Conservation (phyloP, 2,113 vertebrate species). For the Chlorodrepanis virens region DNA sequence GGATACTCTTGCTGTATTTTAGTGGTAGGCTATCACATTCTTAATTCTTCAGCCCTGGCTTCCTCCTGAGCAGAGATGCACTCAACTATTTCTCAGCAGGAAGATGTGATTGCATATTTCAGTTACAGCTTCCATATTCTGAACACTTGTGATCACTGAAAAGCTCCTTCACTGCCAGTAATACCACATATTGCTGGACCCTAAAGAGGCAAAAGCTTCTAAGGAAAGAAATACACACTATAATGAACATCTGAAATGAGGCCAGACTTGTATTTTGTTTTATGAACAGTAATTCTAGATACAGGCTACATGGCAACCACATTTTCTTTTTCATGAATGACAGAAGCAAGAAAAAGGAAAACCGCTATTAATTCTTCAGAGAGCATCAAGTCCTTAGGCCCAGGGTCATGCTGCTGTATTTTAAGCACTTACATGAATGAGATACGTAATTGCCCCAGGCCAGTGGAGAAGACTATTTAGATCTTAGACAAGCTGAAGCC, state of each 20-base stretch:
- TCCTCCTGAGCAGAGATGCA: neutral
- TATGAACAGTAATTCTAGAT: neutral
- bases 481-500: neutral
- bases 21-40: neutral
- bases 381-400: neutral
- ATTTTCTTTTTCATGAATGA: neutral
- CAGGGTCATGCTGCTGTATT: neutral
- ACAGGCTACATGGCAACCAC: neutral
- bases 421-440: neutral
- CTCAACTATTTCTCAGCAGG: neutral
- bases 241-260: neutral
- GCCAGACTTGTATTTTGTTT: neutral
- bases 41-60: neutral
- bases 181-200: neutral
- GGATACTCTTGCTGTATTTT: neutral
- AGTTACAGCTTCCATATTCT: neutral
- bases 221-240: neutral
- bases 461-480: neutral
- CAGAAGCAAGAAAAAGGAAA: neutral
- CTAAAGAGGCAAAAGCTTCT: neutral
- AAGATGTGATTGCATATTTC: neutral
- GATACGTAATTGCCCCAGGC: neutral
- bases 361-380: neutral
- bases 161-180: neutral
- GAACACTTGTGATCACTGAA: neutral